Evolutionary conservation across 2,888 invertebrate genomes (phyloP).

Genomic region (Cephus sareptanus): DNA sequence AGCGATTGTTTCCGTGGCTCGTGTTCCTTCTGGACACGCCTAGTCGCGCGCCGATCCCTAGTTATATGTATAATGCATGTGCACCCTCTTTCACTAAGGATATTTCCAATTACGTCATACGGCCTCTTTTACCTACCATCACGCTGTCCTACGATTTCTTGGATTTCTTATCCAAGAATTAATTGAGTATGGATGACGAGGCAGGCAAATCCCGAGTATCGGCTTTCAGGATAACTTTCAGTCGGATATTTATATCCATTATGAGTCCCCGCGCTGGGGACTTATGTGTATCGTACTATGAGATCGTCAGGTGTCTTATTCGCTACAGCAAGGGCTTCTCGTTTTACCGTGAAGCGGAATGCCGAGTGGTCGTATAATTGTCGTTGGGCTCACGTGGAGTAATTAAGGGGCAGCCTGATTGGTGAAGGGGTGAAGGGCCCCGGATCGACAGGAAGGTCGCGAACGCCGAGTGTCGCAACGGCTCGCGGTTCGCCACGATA

Average conservation of each 20-base stretch:
- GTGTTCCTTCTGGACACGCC: slow-evolving; percentile 41
- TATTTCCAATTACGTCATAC: neutral
- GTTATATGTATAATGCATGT: neutral
- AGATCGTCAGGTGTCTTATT: neutral
- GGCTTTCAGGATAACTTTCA: neutral
- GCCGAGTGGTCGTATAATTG: neutral
- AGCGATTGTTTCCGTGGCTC: neutral
- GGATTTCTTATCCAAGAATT: neutral
- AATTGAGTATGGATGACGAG: neutral
- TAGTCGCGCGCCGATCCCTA: slow-evolving; percentile 44
- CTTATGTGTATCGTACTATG: neutral
- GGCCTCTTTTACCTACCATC: neutral
- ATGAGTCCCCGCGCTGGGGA: neutral
- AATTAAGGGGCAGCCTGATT: neutral
- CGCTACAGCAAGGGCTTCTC: neutral
- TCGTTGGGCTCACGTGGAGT: neutral
- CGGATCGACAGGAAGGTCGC: neutral
- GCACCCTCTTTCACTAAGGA: slow-evolving; percentile 13
- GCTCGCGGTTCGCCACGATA: neutral
- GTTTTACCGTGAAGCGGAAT: neutral
- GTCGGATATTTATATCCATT: neutral
- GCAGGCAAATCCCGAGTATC: neutral
- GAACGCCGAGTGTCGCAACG: neutral
- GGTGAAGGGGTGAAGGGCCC: neutral
- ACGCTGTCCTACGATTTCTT: neutral